These are phyloP conservation scores for Metridium senile DNA, from an alignment of 92 coral and sea anemone genomes.

Conservation along the genomic window DNA sequence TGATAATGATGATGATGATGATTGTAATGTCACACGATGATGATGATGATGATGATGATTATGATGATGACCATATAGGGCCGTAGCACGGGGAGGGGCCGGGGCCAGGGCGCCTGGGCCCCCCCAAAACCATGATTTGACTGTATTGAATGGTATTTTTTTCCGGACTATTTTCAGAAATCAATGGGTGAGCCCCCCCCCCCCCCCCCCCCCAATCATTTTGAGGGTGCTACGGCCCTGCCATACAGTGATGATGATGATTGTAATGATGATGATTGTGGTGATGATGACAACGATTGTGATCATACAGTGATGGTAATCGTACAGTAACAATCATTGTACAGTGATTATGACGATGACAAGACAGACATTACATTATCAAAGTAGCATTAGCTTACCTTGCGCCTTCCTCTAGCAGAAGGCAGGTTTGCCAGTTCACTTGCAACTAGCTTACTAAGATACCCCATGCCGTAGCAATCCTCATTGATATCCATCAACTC, in stretches of 20 bases:
- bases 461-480: constrained; percentile 97
- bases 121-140: too few species aligned
- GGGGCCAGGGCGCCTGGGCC: too few species aligned
- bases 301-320: background rate
- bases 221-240: too few species aligned
- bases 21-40: background rate
- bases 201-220: too few species aligned
- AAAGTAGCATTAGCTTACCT: constrained; percentile 42
- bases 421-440: constrained; percentile 89
- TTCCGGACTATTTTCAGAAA: too few species aligned
- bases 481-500: constrained; percentile 86
- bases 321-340: background rate
- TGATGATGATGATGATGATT: background rate
- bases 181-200: too few species aligned
- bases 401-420: constrained; percentile 83
- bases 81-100: too few species aligned
- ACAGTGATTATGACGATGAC: background rate
- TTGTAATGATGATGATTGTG: background rate
- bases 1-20: background rate
- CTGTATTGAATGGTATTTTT: too few species aligned
- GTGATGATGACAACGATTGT: background rate
- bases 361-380: background rate
- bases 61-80: background rate
- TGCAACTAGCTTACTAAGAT: constrained; percentile 87
- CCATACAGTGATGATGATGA: background rate